Conservation (phyloP, 37 sponge, comb jelly and placozoan genomes). For the Ianthella basta region DNA sequence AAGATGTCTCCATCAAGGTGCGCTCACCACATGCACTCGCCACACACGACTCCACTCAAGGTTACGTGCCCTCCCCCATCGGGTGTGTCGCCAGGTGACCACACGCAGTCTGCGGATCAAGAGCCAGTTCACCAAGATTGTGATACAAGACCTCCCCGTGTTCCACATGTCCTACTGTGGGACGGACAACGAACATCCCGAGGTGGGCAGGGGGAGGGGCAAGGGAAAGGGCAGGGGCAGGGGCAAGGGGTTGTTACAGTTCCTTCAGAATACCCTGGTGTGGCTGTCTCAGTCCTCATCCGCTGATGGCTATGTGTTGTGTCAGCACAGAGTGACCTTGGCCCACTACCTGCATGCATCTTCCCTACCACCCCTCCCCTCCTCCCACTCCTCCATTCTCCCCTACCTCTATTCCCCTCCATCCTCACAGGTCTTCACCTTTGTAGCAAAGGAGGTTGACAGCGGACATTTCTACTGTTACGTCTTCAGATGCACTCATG, state of each 20-base stretch:
- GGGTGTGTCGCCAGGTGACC: constrained; percentile 42
- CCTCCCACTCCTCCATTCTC: neutral
- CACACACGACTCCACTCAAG: too few species aligned
- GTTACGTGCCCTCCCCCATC: too few species aligned
- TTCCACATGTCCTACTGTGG: constrained; percentile 85
- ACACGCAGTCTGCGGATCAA: constrained; percentile 75
- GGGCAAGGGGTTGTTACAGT: too few species aligned
- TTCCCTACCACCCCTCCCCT: neutral
- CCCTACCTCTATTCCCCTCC: neutral
- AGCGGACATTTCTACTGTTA: constrained; percentile 60
- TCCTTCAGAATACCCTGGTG: too few species aligned
- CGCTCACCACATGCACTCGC: too few species aligned
- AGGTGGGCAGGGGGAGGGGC: constrained; percentile 20
- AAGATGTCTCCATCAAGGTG: constrained; percentile 25
- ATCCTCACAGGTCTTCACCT: neutral
- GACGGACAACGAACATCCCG: constrained; percentile 49
- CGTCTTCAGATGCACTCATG: constrained; percentile 70
- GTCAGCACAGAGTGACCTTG: neutral
- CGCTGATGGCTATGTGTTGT: too few species aligned
- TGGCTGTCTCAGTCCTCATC: too few species aligned
- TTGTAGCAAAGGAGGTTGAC: constrained; percentile 21
- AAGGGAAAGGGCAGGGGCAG: neutral
- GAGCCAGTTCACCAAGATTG: constrained; percentile 14
- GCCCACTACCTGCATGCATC: neutral
- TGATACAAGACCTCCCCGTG: constrained; percentile 80